Evolutionary conservation across 2,797 vertebrate species (phyloP).

Genomic region (Enteromius afrohamiltoni): DNA sequence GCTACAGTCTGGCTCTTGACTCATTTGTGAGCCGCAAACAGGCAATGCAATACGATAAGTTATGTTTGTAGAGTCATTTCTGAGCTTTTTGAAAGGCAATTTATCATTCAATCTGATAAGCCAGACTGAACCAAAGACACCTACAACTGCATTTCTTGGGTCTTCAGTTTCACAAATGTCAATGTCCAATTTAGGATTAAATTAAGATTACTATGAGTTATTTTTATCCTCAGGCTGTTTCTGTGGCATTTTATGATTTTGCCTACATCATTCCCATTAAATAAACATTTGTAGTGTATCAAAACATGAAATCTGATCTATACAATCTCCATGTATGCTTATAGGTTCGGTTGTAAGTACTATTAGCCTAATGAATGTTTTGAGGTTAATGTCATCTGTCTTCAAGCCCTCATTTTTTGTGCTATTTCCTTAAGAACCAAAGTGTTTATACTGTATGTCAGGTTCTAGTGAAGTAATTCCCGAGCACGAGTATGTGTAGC

Average conservation of each 20-base stretch:
- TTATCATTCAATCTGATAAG: background rate
- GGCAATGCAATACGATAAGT: background rate
- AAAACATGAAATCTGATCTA: background rate
- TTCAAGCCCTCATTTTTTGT: background rate
- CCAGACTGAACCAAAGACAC: background rate
- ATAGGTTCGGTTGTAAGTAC: background rate
- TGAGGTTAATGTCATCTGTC: background rate
- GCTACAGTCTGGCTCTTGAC: background rate
- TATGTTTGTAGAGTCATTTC: background rate
- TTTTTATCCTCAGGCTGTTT: background rate
- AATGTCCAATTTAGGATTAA: background rate
- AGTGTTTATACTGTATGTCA: background rate
- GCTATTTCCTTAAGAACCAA: constrained; percentile 2
- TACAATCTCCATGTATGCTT: background rate
- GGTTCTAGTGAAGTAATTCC: background rate
- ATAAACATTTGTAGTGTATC: background rate
- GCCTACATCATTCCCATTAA: background rate
- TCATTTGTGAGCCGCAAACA: background rate
- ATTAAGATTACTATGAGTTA: background rate
- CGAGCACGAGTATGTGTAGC: background rate
- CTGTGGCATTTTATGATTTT: background rate
- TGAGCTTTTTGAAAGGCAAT: background rate
- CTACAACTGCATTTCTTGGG: background rate
- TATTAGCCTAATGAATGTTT: background rate
- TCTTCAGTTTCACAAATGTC: background rate